Evolutionary conservation across 2,797 vertebrate species (phyloP).

Genomic region (Gila robusta): DNA sequence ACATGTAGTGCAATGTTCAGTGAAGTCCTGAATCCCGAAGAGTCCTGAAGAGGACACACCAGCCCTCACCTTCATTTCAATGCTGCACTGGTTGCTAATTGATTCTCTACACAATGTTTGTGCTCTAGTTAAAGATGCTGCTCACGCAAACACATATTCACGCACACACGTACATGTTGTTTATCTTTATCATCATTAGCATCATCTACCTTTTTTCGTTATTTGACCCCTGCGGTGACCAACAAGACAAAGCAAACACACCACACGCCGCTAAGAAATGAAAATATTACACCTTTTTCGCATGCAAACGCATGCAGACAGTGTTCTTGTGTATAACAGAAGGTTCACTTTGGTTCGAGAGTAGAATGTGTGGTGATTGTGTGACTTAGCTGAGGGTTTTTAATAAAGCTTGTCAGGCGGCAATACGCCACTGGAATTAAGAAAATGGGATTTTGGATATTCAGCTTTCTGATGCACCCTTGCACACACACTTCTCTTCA

Average conservation of each 20-base stretch:
- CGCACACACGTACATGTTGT: not conserved
- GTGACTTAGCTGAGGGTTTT: slow-evolving; percentile 19
- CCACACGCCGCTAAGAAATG: not conserved
- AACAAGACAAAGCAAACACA: slow-evolving; percentile 14
- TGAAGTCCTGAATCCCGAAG: slow-evolving; percentile 1
- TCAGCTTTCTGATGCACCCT: slow-evolving; percentile 25
- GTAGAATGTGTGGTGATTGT: not conserved
- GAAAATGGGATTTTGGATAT: slow-evolving; percentile 43
- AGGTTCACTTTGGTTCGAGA: slow-evolving; percentile 8
- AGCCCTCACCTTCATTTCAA: slow-evolving; percentile 39
- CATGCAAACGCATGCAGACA: not conserved
- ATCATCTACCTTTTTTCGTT: slow-evolving; percentile 1
- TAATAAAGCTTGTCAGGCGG: slow-evolving; percentile 33
- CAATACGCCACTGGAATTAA: slow-evolving; percentile 22
- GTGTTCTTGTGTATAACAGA: not conserved
- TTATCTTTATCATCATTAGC: slow-evolving; percentile 34
- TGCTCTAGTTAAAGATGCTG: slow-evolving; percentile 20
- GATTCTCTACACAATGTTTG: slow-evolving; percentile 30
- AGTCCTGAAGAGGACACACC: slow-evolving; percentile 22
- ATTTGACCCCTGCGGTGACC: slow-evolving; percentile 17
- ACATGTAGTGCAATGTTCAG: not conserved
- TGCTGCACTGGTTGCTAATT: slow-evolving; percentile 33
- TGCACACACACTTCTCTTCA: not conserved
- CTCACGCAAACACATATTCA: slow-evolving; percentile 12
- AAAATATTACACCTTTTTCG: slow-evolving; percentile 9